A percentile compares a stretch with the other conserved stretches of the same genome.
Evolutionary conservation across 2,797 vertebrate genomes (phyloP).

Genomic region (Garrulus glandarius): DNA sequence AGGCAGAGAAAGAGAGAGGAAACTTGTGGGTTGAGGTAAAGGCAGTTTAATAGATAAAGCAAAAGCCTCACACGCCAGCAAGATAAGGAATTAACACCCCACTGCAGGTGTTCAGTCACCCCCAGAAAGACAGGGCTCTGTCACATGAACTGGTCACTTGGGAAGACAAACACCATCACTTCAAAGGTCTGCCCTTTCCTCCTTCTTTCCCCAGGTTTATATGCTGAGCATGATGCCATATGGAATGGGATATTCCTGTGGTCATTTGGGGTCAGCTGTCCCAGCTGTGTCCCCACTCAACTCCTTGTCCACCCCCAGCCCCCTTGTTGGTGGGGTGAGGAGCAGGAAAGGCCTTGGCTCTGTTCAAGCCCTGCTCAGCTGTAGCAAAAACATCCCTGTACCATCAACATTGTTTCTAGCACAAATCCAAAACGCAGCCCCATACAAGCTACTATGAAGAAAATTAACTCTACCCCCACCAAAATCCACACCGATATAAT

Average conservation of each 20-base stretch:
- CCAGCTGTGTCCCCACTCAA: not conserved
- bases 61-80: rapidly evolving
- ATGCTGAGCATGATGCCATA: rapidly evolving
- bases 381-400: not conserved
- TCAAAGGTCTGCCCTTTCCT: not conserved
- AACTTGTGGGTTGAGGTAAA: not conserved
- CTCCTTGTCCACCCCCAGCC: not conserved
- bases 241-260: not conserved
- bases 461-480: not conserved
- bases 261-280: not conserved
- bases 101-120: not conserved
- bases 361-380: not conserved
- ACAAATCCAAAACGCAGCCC: not conserved
- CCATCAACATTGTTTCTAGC: not conserved
- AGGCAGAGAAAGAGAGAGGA: not conserved
- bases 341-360: not conserved
- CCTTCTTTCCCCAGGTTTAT: rapidly evolving
- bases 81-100: not conserved
- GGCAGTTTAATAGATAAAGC: not conserved
- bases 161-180: not conserved
- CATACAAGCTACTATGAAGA: not conserved
- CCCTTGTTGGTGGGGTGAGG: not conserved
- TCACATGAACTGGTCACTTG: not conserved
- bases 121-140: not conserved
- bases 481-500: not conserved